Evolutionary conservation across 2,113 vertebrate species (phyloP).

Genomic region (Notiomystis cincta): DNA sequence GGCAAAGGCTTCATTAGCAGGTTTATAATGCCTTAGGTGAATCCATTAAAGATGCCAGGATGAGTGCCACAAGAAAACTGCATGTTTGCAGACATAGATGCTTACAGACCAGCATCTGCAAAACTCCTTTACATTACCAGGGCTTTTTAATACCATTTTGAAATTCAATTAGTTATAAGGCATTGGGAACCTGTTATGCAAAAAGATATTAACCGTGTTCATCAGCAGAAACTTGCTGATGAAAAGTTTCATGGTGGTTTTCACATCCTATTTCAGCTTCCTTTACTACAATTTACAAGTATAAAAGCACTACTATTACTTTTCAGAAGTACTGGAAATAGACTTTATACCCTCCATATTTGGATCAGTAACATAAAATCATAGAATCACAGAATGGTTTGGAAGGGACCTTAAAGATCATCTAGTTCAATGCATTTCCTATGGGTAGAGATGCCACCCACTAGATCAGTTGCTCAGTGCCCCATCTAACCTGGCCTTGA

Average conservation of each 20-base stretch:
- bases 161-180: conserved; percentile 46
- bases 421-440: background rate
- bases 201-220: conserved; percentile 41
- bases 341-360: background rate
- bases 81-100: background rate
- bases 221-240: background rate
- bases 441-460: background rate
- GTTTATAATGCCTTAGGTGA: background rate
- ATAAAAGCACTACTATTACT: background rate
- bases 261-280: conserved; percentile 14
- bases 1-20: background rate
- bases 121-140: background rate
- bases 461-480: background rate
- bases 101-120: background rate
- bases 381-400: background rate
- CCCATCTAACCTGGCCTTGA: background rate
- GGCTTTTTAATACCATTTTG: background rate
- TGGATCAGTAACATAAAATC: background rate
- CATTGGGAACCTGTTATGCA: conserved; percentile 43
- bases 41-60: background rate
- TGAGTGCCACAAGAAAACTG: background rate
- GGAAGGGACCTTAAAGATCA: background rate
- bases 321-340: background rate
- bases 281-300: background rate
- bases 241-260: conserved; percentile 16